Percentiles rank a stretch among this genome's conserved stretches.
Conservation (phyloP, 2,113 vertebrate species). For the Rana temporaria region DNA sequence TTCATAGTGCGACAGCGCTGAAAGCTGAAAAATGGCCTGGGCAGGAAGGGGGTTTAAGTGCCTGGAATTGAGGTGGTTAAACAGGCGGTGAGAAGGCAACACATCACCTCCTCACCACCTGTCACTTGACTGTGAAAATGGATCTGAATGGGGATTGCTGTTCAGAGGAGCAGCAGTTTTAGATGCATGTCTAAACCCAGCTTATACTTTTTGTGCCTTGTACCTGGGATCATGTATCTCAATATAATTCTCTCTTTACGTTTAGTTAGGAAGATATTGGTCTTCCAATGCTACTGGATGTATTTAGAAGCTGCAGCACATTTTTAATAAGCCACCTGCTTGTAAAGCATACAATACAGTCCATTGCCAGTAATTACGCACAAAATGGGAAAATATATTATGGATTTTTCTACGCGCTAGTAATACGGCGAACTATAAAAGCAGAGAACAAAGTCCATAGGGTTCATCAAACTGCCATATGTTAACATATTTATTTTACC, state of each 20-base stretch:
- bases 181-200: no score
- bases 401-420: conserved; percentile 20
- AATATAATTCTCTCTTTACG: neutral
- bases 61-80: no score
- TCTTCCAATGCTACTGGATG: conserved; percentile 6
- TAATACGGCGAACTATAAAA: conserved; percentile 9
- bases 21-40: no score
- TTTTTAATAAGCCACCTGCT: conserved; percentile 8
- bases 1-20: no score
- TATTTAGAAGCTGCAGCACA: conserved; percentile 10
- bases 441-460: conserved; percentile 28
- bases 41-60: no score
- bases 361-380: conserved; percentile 9
- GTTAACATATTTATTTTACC: conserved; percentile 47
- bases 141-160: no score
- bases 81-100: no score
- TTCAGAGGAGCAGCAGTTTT: no score
- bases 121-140: no score
- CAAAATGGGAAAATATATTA: conserved; percentile 16
- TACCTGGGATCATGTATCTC: no score
- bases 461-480: conserved; percentile 35
- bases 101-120: no score
- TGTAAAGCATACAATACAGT: conserved; percentile 13
- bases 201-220: no score
- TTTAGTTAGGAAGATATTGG: neutral